Percentiles rank a stretch among this genome's conserved stretches.
Evolutionary conservation across 2,113 vertebrate genomes (phyloP).

Genomic region (Takifugu flavidus): DNA sequence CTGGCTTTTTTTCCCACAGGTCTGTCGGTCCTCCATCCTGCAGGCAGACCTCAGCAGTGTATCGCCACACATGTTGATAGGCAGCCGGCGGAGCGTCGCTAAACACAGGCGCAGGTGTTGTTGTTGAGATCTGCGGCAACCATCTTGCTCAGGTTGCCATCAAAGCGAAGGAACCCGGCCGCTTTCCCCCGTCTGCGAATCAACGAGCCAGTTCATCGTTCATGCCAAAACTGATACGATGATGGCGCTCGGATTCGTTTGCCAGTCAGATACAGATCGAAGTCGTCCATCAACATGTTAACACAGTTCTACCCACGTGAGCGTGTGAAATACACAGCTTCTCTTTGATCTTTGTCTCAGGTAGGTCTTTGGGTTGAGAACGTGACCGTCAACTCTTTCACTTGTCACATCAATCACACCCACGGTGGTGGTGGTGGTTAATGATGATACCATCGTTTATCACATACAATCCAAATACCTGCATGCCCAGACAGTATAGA

Average conservation of each 20-base stretch:
- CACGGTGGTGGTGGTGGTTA: constrained; percentile 43
- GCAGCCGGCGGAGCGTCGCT: constrained; percentile 55
- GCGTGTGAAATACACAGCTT: constrained; percentile 26
- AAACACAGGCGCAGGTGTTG: constrained; percentile 72
- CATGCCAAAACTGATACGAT: constrained; percentile 58
- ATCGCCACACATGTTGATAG: constrained; percentile 50
- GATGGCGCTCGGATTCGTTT: constrained; percentile 58
- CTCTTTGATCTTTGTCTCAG: not conserved
- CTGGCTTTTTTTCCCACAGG: constrained; percentile 19
- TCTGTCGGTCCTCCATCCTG: constrained; percentile 54
- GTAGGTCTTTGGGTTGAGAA: constrained; percentile 19
- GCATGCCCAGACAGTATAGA: constrained; percentile 42
- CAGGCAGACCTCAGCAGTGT: constrained; percentile 50
- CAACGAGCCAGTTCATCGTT: constrained; percentile 51
- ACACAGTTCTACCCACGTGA: constrained; percentile 31
- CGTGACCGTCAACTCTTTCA: constrained; percentile 35
- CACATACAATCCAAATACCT: constrained; percentile 47
- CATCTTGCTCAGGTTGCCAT: constrained; percentile 49
- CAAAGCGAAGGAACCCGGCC: constrained; percentile 53
- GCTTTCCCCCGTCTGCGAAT: constrained; percentile 31
- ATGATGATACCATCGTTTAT: constrained; percentile 32
- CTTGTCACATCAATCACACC: constrained; percentile 42
- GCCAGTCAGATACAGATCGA: constrained; percentile 51
- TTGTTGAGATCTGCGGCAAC: constrained; percentile 41
- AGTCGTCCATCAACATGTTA: constrained; percentile 48